A percentile compares a stretch with the other conserved stretches of the same genome.
Evolutionary conservation across 2,888 invertebrate genomes (phyloP).

Genomic region (Heteromurus nitidus): DNA sequence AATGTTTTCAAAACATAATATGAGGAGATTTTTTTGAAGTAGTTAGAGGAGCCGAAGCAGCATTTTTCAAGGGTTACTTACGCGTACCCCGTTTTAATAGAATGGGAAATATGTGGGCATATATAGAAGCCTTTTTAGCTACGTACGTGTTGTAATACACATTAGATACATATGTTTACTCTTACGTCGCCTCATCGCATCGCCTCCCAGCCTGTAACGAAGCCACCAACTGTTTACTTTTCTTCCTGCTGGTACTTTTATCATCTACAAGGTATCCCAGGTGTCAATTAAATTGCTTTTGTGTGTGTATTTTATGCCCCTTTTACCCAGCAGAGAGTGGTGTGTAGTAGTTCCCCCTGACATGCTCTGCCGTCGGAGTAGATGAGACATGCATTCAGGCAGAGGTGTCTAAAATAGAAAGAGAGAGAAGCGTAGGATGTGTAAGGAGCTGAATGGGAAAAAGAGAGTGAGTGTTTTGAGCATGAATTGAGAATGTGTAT

Average conservation of each 20-base stretch:
- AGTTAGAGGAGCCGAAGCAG: background rate
- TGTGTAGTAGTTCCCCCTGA: conserved; percentile 55
- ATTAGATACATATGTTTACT: background rate
- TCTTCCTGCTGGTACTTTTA: conserved; percentile 60
- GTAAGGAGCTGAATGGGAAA: conserved; percentile 24
- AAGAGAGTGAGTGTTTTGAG: conserved; percentile 25
- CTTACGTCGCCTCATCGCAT: conserved; percentile 6
- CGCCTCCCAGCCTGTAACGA: conserved; percentile 47
- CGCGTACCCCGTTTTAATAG: no score
- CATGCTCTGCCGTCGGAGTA: conserved; percentile 42
- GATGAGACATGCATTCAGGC: conserved; percentile 28
- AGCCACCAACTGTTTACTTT: conserved; percentile 60
- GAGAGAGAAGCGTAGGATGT: conserved; percentile 19
- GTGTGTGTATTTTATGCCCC: conserved; percentile 60
- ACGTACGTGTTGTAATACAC: background rate
- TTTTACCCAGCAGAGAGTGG: conserved; percentile 51
- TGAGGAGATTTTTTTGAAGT: background rate
- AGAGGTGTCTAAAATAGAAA: no score
- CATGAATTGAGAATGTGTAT: no score
- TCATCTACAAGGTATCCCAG: conserved; percentile 60
- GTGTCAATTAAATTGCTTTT: conserved; percentile 64
- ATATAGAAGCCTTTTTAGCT: no score
- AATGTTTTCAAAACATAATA: no score
- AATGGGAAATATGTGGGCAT: no score
- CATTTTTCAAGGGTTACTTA: background rate